Evolutionary conservation across 2,113 vertebrate species (phyloP), one percentile per base, ranked within the genome.

Genomic region (Ammodytes dubius): DNA sequence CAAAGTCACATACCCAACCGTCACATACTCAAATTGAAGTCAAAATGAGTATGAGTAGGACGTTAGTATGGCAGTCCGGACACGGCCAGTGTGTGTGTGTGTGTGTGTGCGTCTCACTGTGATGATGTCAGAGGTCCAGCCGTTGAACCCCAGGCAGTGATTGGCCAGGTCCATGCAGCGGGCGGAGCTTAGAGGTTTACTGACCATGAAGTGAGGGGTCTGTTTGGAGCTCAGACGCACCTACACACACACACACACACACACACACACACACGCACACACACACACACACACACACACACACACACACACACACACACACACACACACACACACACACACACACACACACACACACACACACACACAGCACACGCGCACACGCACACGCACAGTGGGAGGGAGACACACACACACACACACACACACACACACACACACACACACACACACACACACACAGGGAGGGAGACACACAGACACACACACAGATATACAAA

Each of bases 181-280:
- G 64, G 82, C 11, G 37, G 91, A 85, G 77, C 91, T 92, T 5
- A 95, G 89, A 11, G 76, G 83, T 58, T 63, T 75, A 47, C 49
- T 19, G 58, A 39, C 81, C 66, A 76, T 70, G 84, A 84, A 92
- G 52, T 80, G 50, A 76, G 90, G 86, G 0, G 75, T 87, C 40
- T 85, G 83, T 65, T 83, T 92, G 66, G 93, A 92, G 68, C 94
- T 91, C 14, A 95, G 72, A 49, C 78, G 85, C 57, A 95, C 95
- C 95, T 95, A 73, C 27, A 61, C 39, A 79, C 58, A 68, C 27
- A 49, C 11, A 35, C 37, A 7, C 35, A 59, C 13, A 50, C 17
- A 83, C 2, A 35, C 14, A 8, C 2, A 56, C 40, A 81, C 65
- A 60, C 14, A 40, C 35, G 27, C 54, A 15, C 17, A 27, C 27